These are phyloP conservation scores for Gasterosteus nipponicus DNA, from an alignment of 2,113 vertebrate genomes.

Conservation along the genomic window DNA sequence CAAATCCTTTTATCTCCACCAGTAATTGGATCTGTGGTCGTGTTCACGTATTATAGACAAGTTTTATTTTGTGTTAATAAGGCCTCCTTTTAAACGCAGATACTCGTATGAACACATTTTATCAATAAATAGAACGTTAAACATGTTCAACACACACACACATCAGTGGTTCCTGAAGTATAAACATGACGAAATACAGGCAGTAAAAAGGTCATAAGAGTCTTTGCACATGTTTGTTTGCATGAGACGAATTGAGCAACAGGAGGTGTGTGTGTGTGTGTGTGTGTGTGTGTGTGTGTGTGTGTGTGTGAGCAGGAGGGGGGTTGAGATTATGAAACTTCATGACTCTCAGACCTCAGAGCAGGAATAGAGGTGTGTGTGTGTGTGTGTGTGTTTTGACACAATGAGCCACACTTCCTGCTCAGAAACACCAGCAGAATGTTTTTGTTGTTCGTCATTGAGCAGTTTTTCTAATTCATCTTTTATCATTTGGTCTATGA, in stretches of 20 bases:
- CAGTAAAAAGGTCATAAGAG: background rate
- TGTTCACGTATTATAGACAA: too few relatives aligned
- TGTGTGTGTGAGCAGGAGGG: slow-evolving; percentile 29
- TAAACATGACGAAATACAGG: slow-evolving; percentile 3
- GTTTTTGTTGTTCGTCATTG: background rate
- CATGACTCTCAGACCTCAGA: slow-evolving; percentile 18
- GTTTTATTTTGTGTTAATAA: background rate
- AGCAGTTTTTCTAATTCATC: background rate
- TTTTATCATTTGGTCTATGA: background rate
- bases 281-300: slow-evolving; percentile 20
- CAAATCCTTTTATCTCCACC: background rate
- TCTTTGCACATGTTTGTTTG: slow-evolving; percentile 6
- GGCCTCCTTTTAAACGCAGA: slow-evolving; percentile 1
- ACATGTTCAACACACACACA: background rate
- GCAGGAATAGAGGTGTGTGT: slow-evolving; percentile 13
- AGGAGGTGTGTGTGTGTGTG: slow-evolving; percentile 20
- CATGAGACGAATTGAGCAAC: slow-evolving; percentile 42
- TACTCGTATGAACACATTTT: background rate
- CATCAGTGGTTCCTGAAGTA: background rate
- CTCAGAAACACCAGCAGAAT: background rate
- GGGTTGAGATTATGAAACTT: slow-evolving; percentile 59
- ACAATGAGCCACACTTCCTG: slow-evolving; percentile 34
- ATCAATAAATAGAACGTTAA: slow-evolving; percentile 19
- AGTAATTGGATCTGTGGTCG: too few relatives aligned
- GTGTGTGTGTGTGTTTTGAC: slow-evolving; percentile 13